Conservation (phyloP, 1,140 invertebrate genomes). For the Drosophila takahashii region DNA sequence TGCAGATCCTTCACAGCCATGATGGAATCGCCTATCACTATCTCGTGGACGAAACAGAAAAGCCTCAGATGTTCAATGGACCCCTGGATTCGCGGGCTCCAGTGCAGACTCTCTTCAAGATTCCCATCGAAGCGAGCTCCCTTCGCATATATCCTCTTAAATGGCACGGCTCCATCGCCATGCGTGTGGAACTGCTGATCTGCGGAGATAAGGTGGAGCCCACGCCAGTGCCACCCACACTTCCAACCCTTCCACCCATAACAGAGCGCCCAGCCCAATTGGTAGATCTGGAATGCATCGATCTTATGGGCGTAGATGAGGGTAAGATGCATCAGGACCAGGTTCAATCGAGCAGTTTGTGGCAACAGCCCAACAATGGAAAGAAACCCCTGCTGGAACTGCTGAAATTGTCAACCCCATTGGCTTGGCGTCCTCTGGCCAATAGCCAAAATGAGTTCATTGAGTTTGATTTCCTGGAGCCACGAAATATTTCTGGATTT, state of each 20-base stretch:
- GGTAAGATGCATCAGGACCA: conserved; percentile 86
- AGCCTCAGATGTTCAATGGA: conserved; percentile 89
- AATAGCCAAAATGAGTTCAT: conserved; percentile 88
- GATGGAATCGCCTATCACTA: conserved; percentile 87
- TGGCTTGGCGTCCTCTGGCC: conserved; percentile 87
- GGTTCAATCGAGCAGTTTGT: conserved; percentile 85
- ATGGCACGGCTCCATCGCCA: conserved; percentile 91
- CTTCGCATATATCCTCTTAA: conserved; percentile 90
- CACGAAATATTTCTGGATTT: conserved; percentile 91
- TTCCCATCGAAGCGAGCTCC: conserved; percentile 90
- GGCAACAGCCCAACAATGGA: conserved; percentile 50
- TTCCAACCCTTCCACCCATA: conserved; percentile 31
- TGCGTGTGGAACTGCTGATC: conserved; percentile 91
- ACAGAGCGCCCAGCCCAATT: conserved; percentile 48
- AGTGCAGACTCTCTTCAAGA: conserved; percentile 88
- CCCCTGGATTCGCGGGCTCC: conserved; percentile 87
- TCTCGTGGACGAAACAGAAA: conserved; percentile 80
- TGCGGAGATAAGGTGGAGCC: conserved; percentile 85
- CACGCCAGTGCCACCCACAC: not conserved
- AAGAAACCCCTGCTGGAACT: conserved; percentile 73
- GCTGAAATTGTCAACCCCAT: conserved; percentile 85
- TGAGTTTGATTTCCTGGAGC: conserved; percentile 90
- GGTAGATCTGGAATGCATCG: conserved; percentile 85
- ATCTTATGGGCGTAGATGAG: conserved; percentile 88
- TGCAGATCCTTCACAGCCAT: conserved; percentile 88